phyloP scores from a whole-genome alignment of 2,888 invertebrate species.

The Fabriciana adippe region DNA sequence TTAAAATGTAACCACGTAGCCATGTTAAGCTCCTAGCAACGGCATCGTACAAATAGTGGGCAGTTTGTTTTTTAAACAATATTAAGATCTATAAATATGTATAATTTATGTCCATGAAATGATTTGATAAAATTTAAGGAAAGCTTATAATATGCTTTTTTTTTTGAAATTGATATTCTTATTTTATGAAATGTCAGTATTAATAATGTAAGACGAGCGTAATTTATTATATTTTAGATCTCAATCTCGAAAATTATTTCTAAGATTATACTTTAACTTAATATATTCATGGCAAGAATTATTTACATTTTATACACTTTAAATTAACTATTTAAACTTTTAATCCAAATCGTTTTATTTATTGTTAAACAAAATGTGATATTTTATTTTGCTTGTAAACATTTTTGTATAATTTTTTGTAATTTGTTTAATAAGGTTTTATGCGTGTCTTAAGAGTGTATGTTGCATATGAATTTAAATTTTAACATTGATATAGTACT shows the following conservation, averaged over 20 bases:
- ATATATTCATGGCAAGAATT: slow-evolving; percentile 13
- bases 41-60: slow-evolving; percentile 30
- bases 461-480: slow-evolving; percentile 11
- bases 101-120: slow-evolving; percentile 6
- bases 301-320: slow-evolving; percentile 22
- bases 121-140: slow-evolving; percentile 1
- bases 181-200: slow-evolving; percentile 34
- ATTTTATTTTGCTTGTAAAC: slow-evolving; percentile 26
- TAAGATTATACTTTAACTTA: slow-evolving; percentile 5
- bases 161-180: slow-evolving; percentile 22
- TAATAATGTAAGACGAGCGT: slow-evolving; percentile 28
- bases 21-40: slow-evolving; percentile 17
- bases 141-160: slow-evolving; percentile 2
- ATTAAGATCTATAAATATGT: not conserved
- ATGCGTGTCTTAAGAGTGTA: not conserved
- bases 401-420: slow-evolving; percentile 16
- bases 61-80: slow-evolving; percentile 9
- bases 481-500: slow-evolving; percentile 33
- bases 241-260: slow-evolving; percentile 10
- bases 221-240: slow-evolving; percentile 27
- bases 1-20: not conserved
- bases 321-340: slow-evolving; percentile 19
- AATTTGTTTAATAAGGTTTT: not conserved
- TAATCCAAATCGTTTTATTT: slow-evolving; percentile 24
- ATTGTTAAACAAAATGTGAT: slow-evolving; percentile 30